Conservation (phyloP, 2,888 invertebrate genomes). For the Disparrhopalites patrizii region DNA sequence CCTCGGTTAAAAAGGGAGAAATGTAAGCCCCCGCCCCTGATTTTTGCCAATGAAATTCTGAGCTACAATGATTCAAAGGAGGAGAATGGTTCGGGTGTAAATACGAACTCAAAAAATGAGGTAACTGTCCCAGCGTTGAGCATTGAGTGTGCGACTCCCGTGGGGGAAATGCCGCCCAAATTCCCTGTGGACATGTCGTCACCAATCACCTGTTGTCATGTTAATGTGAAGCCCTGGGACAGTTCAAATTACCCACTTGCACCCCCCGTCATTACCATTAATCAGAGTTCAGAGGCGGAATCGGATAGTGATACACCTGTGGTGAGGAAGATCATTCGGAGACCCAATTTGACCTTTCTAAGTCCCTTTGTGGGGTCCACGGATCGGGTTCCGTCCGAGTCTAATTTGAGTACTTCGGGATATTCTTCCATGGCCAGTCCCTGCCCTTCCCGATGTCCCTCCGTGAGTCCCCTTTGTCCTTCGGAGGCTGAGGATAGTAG, state of each 20-base stretch:
- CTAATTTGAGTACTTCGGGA: constrained; percentile 76
- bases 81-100: neutral
- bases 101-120: constrained; percentile 20
- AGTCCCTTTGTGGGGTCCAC: constrained; percentile 61
- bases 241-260: constrained; percentile 27
- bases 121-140: constrained; percentile 45
- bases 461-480: constrained; percentile 72
- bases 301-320: constrained; percentile 52
- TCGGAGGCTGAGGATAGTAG: constrained; percentile 67
- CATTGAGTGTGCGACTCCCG: constrained; percentile 48
- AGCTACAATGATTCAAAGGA: constrained; percentile 29
- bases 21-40: constrained; percentile 47
- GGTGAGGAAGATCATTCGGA: constrained; percentile 52
- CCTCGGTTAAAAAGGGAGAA: constrained; percentile 35
- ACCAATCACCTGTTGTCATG: constrained; percentile 15
- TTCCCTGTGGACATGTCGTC: neutral
- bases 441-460: constrained; percentile 74
- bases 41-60: constrained; percentile 48
- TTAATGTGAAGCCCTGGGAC: constrained; percentile 35
- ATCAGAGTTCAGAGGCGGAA: constrained; percentile 54
- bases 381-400: constrained; percentile 74
- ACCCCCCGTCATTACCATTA: constrained; percentile 52
- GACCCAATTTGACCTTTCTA: constrained; percentile 63
- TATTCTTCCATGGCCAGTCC: constrained; percentile 83
- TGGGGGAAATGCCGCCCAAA: constrained; percentile 30